phyloP scores from a whole-genome alignment of 2,797 vertebrate species.

The Takifugu ocellatus region DNA sequence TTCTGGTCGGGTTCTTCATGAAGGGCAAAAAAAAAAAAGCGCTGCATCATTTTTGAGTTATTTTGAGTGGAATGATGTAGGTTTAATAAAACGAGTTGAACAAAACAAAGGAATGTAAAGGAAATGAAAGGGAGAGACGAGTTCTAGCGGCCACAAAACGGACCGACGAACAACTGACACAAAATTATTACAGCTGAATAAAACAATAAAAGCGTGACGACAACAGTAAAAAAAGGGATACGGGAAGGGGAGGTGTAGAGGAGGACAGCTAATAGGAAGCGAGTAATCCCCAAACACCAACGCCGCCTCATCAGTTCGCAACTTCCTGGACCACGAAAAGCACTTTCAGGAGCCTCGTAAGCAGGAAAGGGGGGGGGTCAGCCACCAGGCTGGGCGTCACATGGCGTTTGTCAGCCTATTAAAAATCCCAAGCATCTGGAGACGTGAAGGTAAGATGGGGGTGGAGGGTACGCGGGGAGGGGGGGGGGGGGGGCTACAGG shows the following conservation, averaged over 20 bases:
- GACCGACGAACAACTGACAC: slow-evolving; percentile 28
- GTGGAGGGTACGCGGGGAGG: neutral
- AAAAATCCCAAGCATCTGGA: slow-evolving; percentile 38
- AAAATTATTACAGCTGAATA: slow-evolving; percentile 27
- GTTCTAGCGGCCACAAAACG: slow-evolving; percentile 11
- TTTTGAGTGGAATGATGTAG: neutral
- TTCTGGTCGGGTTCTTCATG: no score
- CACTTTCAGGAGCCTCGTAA: slow-evolving; percentile 4
- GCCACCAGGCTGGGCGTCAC: slow-evolving; percentile 28
- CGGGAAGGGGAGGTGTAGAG: slow-evolving; percentile 13
- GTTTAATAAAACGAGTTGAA: slow-evolving; percentile 12
- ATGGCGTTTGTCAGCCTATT: neutral
- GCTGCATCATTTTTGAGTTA: neutral
- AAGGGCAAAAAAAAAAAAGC: no score
- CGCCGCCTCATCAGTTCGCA: neutral
- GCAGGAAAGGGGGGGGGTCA: slow-evolving; percentile 1
- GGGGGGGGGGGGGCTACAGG: neutral
- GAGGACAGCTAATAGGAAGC: slow-evolving; percentile 10
- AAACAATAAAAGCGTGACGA: slow-evolving; percentile 33
- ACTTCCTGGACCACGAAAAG: neutral
- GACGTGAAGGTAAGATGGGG: slow-evolving; percentile 11
- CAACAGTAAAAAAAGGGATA: slow-evolving; percentile 19
- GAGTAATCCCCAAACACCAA: slow-evolving; percentile 8
- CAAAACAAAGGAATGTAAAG: slow-evolving; percentile 11
- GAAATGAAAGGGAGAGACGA: slow-evolving; percentile 16